These are phyloP conservation scores for Platorchestia sp. DNA, from an alignment of 1,140 invertebrate genomes.

Conservation along the genomic window DNA sequence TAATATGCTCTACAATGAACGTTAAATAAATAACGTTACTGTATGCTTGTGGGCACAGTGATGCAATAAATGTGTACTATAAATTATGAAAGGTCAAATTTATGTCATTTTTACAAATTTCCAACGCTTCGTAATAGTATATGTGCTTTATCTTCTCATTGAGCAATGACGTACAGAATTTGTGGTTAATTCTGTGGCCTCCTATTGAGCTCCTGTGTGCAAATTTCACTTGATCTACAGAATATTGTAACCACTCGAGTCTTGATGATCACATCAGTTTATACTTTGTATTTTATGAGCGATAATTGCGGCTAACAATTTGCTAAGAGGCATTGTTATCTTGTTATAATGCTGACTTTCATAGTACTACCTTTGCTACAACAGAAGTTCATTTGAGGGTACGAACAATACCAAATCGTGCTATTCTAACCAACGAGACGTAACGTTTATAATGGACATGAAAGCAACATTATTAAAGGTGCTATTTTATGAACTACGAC, in stretches of 20 bases:
- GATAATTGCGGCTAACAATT: neutral
- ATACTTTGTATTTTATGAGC: neutral
- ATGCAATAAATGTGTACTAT: neutral
- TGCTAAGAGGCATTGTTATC: neutral
- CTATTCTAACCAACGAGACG: neutral
- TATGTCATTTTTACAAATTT: neutral
- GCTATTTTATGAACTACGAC: neutral
- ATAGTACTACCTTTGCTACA: neutral
- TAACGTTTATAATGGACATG: neutral
- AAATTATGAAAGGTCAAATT: neutral
- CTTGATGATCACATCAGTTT: neutral
- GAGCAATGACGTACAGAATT: neutral
- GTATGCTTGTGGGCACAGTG: neutral
- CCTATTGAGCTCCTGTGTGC: neutral
- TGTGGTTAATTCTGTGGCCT: neutral
- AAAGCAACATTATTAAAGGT: slow-evolving; percentile 2
- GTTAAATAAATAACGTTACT: neutral
- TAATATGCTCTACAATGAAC: neutral
- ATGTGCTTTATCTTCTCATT: neutral
- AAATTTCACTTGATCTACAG: neutral
- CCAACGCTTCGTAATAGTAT: neutral
- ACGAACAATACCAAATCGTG: neutral
- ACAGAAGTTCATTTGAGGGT: neutral
- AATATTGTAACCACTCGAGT: neutral
- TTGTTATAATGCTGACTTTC: neutral